Evolutionary conservation across 2,113 vertebrate species (phyloP).

Genomic region (Cisticola juncidis): DNA sequence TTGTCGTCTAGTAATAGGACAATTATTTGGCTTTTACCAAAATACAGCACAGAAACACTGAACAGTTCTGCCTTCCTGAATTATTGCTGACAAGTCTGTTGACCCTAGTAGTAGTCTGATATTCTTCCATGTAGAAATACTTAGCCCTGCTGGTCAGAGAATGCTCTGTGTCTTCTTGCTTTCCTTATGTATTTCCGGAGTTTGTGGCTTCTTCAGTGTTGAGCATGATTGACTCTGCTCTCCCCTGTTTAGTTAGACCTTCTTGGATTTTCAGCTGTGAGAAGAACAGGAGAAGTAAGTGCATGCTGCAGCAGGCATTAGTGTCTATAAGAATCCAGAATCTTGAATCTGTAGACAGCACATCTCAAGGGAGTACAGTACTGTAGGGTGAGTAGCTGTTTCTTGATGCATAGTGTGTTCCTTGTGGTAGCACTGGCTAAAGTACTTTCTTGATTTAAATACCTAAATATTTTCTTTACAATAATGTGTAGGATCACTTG

Average conservation of each 20-base stretch:
- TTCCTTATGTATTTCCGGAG: not conserved
- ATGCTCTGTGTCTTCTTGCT: not conserved
- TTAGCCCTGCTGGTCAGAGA: not conserved
- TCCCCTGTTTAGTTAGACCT: not conserved
- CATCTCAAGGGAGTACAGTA: not conserved
- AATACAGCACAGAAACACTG: not conserved
- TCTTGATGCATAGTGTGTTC: not conserved
- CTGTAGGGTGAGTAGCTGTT: not conserved
- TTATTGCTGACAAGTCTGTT: not conserved
- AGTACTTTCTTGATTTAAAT: not conserved
- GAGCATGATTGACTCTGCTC: not conserved
- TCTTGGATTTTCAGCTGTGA: not conserved
- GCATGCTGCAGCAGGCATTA: not conserved
- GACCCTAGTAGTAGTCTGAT: not conserved
- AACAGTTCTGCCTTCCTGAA: not conserved
- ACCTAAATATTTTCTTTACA: not conserved
- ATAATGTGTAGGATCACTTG: not conserved
- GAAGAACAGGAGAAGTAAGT: not conserved
- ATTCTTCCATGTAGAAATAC: not conserved
- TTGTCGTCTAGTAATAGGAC: not conserved
- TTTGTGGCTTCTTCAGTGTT: not conserved
- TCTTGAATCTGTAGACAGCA: not conserved
- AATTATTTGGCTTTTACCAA: not conserved
- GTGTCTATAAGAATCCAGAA: not conserved
- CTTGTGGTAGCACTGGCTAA: not conserved